phyloP scores from a whole-genome alignment of 1,140 invertebrate genomes.

The Formica selysi region DNA sequence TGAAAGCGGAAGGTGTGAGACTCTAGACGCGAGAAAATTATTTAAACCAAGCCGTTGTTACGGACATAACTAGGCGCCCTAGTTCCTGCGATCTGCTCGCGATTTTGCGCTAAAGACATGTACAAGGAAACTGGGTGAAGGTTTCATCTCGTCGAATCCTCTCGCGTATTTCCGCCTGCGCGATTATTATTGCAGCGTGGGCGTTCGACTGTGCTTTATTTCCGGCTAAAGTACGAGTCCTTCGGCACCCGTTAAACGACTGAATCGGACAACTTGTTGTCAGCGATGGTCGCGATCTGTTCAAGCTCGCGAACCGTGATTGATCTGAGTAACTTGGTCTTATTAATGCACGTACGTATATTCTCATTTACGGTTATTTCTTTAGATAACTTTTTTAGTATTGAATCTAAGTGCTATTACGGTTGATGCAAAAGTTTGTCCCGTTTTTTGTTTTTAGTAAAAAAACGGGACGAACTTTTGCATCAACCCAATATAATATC shows the following conservation, averaged over 20 bases:
- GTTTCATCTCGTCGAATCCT: conserved; percentile 25
- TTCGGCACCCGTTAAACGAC: conserved; percentile 7
- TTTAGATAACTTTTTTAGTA: neutral
- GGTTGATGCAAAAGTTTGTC: too few species aligned
- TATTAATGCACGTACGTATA: neutral
- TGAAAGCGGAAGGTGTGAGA: conserved; percentile 29
- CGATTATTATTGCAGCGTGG: conserved; percentile 40
- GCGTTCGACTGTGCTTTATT: conserved; percentile 17
- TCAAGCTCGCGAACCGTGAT: neutral
- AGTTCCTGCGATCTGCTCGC: conserved; percentile 27
- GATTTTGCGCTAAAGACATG: conserved; percentile 36
- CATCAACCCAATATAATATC: neutral
- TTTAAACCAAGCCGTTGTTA: conserved; percentile 26
- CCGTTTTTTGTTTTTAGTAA: too few species aligned
- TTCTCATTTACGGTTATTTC: too few species aligned
- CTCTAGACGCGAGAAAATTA: conserved; percentile 22
- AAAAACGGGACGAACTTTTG: too few species aligned
- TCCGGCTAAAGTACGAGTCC: neutral
- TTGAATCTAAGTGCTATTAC: neutral
- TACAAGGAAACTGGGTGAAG: conserved; percentile 46
- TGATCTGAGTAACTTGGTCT: neutral
- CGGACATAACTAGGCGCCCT: conserved; percentile 25
- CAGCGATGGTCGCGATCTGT: neutral
- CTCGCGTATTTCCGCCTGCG: conserved; percentile 40
- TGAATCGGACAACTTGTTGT: neutral